phyloP scores from a whole-genome alignment of 2,888 invertebrate species.

The Idaea aversata region DNA sequence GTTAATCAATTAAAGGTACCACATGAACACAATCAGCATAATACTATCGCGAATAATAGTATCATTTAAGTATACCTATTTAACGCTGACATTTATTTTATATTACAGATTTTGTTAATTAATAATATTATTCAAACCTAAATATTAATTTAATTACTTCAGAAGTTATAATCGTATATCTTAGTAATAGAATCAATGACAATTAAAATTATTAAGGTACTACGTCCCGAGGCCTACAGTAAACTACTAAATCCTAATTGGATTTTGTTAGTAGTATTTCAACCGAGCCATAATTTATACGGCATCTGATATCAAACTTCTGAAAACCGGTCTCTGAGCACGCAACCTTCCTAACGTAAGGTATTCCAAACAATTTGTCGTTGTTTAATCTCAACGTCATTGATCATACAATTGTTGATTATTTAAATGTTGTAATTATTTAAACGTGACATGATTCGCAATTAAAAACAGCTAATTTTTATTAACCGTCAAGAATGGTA shows the following conservation, averaged over 20 bases:
- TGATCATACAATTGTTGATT: constrained; percentile 24
- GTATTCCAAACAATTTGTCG: constrained; percentile 39
- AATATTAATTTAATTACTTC: neutral
- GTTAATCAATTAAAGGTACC: constrained; percentile 16
- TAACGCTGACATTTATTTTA: no score
- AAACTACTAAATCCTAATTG: constrained; percentile 19
- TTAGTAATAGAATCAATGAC: neutral
- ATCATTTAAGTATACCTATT: neutral
- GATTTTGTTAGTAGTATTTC: constrained; percentile 25
- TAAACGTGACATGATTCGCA: neutral
- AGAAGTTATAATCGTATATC: neutral
- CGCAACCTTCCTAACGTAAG: constrained; percentile 30
- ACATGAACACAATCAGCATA: neutral
- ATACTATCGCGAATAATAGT: neutral
- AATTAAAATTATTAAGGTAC: neutral
- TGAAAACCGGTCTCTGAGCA: constrained; percentile 20
- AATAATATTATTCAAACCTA: neutral
- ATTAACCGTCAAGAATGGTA: constrained; percentile 17
- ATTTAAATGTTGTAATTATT: constrained; percentile 4
- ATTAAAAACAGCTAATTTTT: constrained; percentile 6
- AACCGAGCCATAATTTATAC: constrained; percentile 24
- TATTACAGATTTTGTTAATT: neutral
- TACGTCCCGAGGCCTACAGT: neutral
- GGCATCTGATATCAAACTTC: constrained; percentile 24
- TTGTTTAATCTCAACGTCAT: constrained; percentile 12